Evolutionary conservation across 2,797 vertebrate genomes (phyloP), one percentile per base, ranked within the genome.

Genomic region (Melanogrammus aeglefinus): DNA sequence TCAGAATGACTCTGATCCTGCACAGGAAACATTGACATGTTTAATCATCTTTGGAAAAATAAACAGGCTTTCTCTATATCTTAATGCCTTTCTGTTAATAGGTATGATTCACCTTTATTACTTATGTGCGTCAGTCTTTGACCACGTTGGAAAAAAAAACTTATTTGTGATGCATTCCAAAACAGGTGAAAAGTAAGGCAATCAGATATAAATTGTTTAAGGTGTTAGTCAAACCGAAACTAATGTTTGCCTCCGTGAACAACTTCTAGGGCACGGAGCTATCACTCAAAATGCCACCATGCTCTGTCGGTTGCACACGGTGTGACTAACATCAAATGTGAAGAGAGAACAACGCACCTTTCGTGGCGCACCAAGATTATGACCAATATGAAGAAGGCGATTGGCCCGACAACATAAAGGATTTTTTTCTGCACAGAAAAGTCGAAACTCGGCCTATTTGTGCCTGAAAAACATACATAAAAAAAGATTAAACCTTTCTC

Each of bases 1-100:
- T 92, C 57, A 96, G 83, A 86, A 96, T 94, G 80, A 96, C 85
- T 89, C 94, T 92, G 33, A 95, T 78, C 84, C 97, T 97, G 92
- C 44, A 47, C 47, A 51, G 4, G 57, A 85, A 72, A 31, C 0
- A 80, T 4, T 29, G 9, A 80, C 29, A 81, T 36, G 75, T 76
- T 82, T 39, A 77, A 63, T 63, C 6, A 24, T 63, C 57, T 24
- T 63, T 63, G 57, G 21, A 63, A 63, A 63, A n/a, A 63, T 63
- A n/a, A 21, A 79, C 29, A 72, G 21, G 21, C 21, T 63, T 63
- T 51, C 47, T 21, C 51, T 63, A 63, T n/a, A 6, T 63, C 51
- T 63, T n/a, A n/a, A n/a, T 21, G 8, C 8, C 21, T 63, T 63
- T 63, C 6, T 63, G 1, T 57, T 4, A 18, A 57, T 63, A 44